A percentile compares a stretch with the other conserved stretches of the same genome.
Evolutionary conservation across 2,888 invertebrate genomes (phyloP).

Genomic region (Anticlea derivata): DNA sequence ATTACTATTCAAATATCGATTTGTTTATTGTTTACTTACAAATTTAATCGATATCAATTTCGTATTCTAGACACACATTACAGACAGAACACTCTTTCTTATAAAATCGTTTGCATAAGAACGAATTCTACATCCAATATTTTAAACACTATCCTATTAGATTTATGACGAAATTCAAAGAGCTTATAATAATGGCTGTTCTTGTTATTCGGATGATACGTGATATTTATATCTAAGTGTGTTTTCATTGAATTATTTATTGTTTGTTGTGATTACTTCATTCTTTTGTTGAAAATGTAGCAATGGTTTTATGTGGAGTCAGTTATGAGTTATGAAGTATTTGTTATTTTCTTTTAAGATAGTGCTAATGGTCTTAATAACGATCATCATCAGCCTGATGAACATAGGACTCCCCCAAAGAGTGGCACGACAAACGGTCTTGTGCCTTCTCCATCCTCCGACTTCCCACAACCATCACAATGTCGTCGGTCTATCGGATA

Average conservation of each 20-base stretch:
- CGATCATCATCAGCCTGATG: too few species aligned
- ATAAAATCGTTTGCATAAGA: conserved; percentile 12
- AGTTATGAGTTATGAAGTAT: not conserved
- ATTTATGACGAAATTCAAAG: conserved; percentile 34
- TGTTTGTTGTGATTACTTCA: conserved; percentile 32
- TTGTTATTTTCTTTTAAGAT: not conserved
- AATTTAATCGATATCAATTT: not conserved
- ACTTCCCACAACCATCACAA: too few species aligned
- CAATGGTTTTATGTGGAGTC: not conserved
- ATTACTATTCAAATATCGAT: too few species aligned
- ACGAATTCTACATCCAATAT: conserved; percentile 24
- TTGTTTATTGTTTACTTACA: conserved; percentile 1
- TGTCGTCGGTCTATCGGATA: too few species aligned
- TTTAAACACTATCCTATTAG: conserved; percentile 22
- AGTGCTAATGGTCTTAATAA: too few species aligned
- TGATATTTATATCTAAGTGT: conserved; percentile 27
- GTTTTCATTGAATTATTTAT: conserved; percentile 32
- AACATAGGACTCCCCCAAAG: too few species aligned
- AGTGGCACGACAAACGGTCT: too few species aligned
- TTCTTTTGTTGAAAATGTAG: conserved; percentile 13
- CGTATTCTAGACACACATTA: conserved; percentile 8
- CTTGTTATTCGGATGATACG: conserved; percentile 26
- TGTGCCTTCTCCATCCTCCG: too few species aligned
- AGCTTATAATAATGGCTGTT: conserved; percentile 30
- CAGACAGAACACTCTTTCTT: conserved; percentile 1